These are phyloP conservation scores for Sakesphorus luctuosus DNA, from an alignment of 2,113 vertebrate species.

Conservation along the genomic window DNA sequence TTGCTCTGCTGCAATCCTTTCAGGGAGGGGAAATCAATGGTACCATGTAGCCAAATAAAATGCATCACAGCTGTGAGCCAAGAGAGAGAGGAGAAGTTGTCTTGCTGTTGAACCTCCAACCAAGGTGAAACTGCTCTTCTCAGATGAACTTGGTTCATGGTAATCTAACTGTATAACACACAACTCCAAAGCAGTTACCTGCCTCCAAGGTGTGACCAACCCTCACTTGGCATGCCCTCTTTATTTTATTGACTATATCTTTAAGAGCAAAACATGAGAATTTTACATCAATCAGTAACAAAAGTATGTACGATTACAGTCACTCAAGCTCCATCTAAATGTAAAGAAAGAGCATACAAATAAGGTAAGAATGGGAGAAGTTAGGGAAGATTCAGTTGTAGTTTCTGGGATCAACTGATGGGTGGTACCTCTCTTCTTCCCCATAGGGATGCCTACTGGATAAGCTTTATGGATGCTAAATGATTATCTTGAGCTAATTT, in stretches of 20 bases:
- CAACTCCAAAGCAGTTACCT: neutral
- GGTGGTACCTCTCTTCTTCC: neutral
- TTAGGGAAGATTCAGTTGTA: neutral
- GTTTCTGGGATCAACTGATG: neutral
- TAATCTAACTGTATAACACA: neutral
- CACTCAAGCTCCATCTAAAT: neutral
- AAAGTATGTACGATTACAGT: neutral
- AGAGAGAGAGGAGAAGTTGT: neutral
- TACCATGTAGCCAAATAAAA: neutral
- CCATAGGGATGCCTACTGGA: neutral
- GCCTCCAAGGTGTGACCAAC: neutral
- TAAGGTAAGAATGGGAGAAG: neutral
- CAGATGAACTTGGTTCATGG: neutral
- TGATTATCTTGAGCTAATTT: neutral
- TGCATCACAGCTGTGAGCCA: neutral
- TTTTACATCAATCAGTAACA: neutral
- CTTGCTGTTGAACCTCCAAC: neutral
- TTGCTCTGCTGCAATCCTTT: neutral
- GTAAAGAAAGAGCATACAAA: neutral
- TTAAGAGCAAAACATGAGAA: neutral
- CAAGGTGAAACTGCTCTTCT: neutral
- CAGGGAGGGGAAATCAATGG: neutral
- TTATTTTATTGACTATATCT: neutral
- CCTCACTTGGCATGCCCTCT: neutral
- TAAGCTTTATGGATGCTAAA: neutral